Evolutionary conservation across 2,113 vertebrate genomes (phyloP).

Genomic region (Rhabdornis inornatus): DNA sequence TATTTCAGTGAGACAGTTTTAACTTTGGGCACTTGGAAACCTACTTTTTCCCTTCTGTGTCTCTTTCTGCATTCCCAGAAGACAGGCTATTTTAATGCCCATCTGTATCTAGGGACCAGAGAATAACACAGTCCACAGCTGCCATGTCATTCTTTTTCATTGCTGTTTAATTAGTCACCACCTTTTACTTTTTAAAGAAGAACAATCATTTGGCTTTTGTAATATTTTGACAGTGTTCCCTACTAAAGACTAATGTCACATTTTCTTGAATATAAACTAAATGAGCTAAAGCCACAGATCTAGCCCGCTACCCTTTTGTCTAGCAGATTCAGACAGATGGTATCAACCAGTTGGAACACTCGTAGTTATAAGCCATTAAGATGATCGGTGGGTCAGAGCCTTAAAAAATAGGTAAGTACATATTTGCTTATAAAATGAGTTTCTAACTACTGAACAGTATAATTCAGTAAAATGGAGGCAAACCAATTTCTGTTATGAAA

Average conservation of each 20-base stretch:
- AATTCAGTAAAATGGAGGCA: slow-evolving; percentile 47
- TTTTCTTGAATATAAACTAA: slow-evolving; percentile 14
- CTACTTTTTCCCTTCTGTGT: background rate
- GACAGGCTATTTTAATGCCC: background rate
- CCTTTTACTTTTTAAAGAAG: background rate
- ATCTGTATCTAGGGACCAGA: background rate
- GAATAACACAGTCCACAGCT: background rate
- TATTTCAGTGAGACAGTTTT: background rate
- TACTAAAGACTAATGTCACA: background rate
- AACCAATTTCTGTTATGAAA: slow-evolving; percentile 43
- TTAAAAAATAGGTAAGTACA: slow-evolving; percentile 7
- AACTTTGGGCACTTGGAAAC: background rate
- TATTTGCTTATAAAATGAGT: slow-evolving; percentile 32
- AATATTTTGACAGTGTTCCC: background rate
- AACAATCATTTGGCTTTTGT: slow-evolving; percentile 20
- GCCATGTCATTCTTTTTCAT: background rate
- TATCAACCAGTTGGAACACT: background rate
- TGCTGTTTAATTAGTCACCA: slow-evolving; percentile 13
- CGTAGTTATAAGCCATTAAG: slow-evolving; percentile 10
- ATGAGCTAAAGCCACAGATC: background rate
- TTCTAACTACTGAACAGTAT: slow-evolving; percentile 40
- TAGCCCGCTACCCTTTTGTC: background rate
- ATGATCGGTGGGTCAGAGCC: background rate
- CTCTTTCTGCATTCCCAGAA: background rate
- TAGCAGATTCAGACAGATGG: slow-evolving; percentile 19